phyloP scores from a whole-genome alignment of 1,140 invertebrate species.

The Meloidogyne floridensis region DNA sequence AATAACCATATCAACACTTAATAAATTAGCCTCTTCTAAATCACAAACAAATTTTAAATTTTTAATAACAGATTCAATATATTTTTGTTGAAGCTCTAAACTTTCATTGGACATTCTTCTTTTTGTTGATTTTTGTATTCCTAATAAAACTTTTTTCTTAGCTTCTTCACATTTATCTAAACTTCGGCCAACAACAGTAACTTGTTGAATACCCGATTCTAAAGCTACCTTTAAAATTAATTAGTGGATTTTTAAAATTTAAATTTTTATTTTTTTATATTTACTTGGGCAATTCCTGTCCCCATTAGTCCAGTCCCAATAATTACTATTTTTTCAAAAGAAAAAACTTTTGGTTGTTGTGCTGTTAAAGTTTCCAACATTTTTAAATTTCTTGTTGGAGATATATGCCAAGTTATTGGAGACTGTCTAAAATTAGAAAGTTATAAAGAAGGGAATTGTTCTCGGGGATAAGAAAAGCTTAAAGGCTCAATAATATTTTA shows the following conservation, averaged over 20 bases:
- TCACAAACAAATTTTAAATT: slow-evolving; percentile 41
- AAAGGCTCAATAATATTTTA: too few species aligned
- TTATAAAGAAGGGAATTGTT: neutral
- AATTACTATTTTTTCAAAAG: slow-evolving; percentile 53
- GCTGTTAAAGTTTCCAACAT: neutral
- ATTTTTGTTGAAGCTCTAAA: slow-evolving; percentile 43
- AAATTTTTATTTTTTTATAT: neutral
- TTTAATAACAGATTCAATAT: slow-evolving; percentile 32
- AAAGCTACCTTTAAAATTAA: slow-evolving; percentile 45
- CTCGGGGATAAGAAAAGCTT: too few species aligned
- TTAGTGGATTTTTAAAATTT: neutral
- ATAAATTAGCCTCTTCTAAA: slow-evolving; percentile 43
- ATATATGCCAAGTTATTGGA: neutral
- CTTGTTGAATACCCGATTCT: slow-evolving; percentile 52
- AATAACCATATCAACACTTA: slow-evolving; percentile 55
- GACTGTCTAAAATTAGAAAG: neutral
- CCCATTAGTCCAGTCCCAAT: slow-evolving; percentile 61
- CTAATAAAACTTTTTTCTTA: slow-evolving; percentile 44
- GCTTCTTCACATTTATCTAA: slow-evolving; percentile 53
- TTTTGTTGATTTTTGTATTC: slow-evolving; percentile 48
- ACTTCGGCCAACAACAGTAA: slow-evolving; percentile 53
- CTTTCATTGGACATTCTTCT: slow-evolving; percentile 43
- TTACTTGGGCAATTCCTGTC: slow-evolving; percentile 59
- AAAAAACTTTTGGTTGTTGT: neutral
- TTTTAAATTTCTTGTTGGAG: neutral